A percentile compares a stretch with the other conserved stretches of the same genome.
phyloP scores from a whole-genome alignment of 2,888 invertebrate species.

The Andricus curvator region DNA sequence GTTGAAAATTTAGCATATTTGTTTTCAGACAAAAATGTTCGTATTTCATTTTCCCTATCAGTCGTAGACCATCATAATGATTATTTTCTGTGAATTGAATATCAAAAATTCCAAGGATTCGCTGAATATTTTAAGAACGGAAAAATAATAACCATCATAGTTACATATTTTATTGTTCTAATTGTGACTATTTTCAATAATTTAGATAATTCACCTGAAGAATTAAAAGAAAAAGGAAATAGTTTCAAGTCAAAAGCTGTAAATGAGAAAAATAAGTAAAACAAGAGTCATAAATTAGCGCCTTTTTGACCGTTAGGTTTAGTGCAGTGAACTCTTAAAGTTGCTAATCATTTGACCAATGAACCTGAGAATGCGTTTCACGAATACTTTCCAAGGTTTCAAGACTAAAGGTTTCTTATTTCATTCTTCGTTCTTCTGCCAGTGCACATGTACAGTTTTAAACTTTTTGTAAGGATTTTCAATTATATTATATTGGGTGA shows the following conservation, averaged over 20 bases:
- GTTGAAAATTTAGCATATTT: too few relatives aligned
- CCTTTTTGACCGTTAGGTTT: slow-evolving; percentile 5
- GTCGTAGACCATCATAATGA: too few relatives aligned
- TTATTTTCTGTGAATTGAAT: too few relatives aligned
- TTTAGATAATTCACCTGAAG: neutral
- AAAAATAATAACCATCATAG: too few relatives aligned
- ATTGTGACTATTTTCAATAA: neutral
- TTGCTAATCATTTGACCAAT: slow-evolving; percentile 29
- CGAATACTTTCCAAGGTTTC: neutral
- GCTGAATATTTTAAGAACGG: too few relatives aligned
- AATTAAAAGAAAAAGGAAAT: neutral
- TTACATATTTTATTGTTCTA: neutral
- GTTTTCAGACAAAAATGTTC: too few relatives aligned
- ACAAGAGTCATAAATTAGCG: neutral
- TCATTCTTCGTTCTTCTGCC: neutral
- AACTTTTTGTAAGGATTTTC: neutral
- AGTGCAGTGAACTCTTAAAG: slow-evolving; percentile 25
- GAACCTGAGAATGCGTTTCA: slow-evolving; percentile 23
- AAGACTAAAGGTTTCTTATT: neutral
- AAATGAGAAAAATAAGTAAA: neutral
- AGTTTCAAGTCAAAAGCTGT: neutral
- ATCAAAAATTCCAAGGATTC: too few relatives aligned
- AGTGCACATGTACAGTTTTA: neutral
- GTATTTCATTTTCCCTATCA: too few relatives aligned
- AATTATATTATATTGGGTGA: neutral